phyloP scores from a whole-genome alignment of 2,797 vertebrate species.

The Trachurus trachurus region DNA sequence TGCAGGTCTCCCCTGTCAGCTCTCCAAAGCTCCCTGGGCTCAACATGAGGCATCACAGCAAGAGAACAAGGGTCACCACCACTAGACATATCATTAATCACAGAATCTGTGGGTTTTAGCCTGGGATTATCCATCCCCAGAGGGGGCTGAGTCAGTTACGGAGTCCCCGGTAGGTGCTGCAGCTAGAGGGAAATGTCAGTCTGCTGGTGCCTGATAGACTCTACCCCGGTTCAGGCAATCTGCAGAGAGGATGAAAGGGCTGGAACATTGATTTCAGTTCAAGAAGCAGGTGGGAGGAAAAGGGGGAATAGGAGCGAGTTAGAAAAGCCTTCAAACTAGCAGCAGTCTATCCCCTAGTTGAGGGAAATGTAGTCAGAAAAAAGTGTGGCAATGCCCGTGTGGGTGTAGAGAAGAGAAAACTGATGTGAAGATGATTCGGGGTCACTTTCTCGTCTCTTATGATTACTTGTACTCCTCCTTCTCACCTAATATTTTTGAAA shows the following conservation, averaged over 20 bases:
- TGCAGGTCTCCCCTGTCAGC: slow-evolving; percentile 71
- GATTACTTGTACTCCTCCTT: slow-evolving; percentile 21
- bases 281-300: slow-evolving; percentile 74
- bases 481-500: slow-evolving; percentile 24
- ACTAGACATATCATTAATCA: slow-evolving; percentile 82
- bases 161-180: slow-evolving; percentile 65
- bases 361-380: slow-evolving; percentile 61
- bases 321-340: slow-evolving; percentile 64
- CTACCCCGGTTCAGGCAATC: slow-evolving; percentile 63
- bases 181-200: slow-evolving; percentile 74
- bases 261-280: slow-evolving; percentile 80
- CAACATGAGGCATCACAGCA: slow-evolving; percentile 68
- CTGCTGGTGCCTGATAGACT: slow-evolving; percentile 76
- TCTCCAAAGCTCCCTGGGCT: slow-evolving; percentile 65
- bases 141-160: slow-evolving; percentile 59
- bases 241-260: slow-evolving; percentile 72
- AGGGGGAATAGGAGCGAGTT: slow-evolving; percentile 50
- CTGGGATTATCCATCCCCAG: slow-evolving; percentile 75
- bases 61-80: slow-evolving; percentile 77
- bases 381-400: slow-evolving; percentile 50
- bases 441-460: slow-evolving; percentile 22
- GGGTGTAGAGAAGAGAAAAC: slow-evolving; percentile 1
- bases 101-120: slow-evolving; percentile 74
- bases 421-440: slow-evolving; percentile 39
- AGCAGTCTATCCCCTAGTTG: slow-evolving; percentile 43